Base-by-base conservation (phyloP, 2,113 vertebrate genomes). In the Todiramphus saurophagus region DNA sequence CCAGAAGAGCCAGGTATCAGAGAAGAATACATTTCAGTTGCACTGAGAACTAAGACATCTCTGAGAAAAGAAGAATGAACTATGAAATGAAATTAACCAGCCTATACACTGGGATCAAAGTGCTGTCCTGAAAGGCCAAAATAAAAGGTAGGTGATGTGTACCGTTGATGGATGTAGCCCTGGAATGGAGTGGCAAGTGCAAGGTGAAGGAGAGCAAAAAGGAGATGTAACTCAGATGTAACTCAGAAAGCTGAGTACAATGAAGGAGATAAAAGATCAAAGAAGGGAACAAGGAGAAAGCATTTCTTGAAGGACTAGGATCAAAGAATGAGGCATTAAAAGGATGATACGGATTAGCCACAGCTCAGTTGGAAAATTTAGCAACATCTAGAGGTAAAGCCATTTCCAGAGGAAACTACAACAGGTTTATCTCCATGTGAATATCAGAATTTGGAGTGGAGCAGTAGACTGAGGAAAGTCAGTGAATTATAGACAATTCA, bases 191-290 rank as follows among this genome's bases (percentile, higher is more conserved):
- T 48, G 74, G 82, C 58, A 93, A 94, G 35, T 24, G 50, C 37
- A 72, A 87, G 78, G 18, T 94, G 80, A 92, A 81, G 83, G 28
- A 89, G 25, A 89, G 72, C 39, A 74, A 75, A 89, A 87, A 39
- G 37, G 64, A 91, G 77, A 87, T 55, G 20, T 2, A 87, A 81
- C 59, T 94, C 79, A 93, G 41, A 90, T 60, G 53, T 53, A 84
- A 44, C 67, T 88, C 43, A 62, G 68, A 94, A 92, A 31, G 39
- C n/a, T 74, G 20, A 94, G 50, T 58, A 87, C 24, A 84, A 79
- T 58, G 43, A 85, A 83, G 90, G 56, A 85, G 75, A 95, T 87
- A 87, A 94, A 94, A 87, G 77, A 96, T 91, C 87, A 96, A 96
- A 94, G 94, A 87, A 91, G 48, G 23, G 35, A 62, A 76, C 69